Base-by-base conservation (phyloP, 2,888 invertebrate genomes). In the Eretmocerus hayati region DNA sequence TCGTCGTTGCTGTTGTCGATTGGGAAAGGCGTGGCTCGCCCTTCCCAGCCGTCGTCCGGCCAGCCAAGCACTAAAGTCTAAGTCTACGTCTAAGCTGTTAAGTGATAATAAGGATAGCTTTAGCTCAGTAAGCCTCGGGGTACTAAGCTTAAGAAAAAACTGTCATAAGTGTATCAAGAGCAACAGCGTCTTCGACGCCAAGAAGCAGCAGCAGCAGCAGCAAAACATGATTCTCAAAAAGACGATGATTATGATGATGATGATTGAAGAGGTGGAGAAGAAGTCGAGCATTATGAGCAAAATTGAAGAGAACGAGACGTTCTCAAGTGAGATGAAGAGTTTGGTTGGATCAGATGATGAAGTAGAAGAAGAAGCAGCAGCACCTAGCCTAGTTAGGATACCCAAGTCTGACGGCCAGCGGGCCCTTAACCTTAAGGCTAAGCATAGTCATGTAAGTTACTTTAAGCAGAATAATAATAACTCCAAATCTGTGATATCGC, bases 81-180 rank as follows among this genome's bases (percentile, higher is more conserved):
- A 71, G 71, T 71, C 70, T 71, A 71, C 62, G 63, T 69, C 62
- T 71, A 71, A 71, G 69, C 69, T 66, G 67, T 67, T 71, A 71
- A 71, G 71, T 71, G 71, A 71, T 71, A 71, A 71, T 71, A 71
- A 71, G 68, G 59, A 69, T 71, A 71, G 71, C 69, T 71, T 69
- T 71, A 71, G 71, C 59, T 62, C 65, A 63, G 56, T 69, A 69
- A 70, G 66, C 64, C 61, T 66, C 69, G 71, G 71, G 70, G 68
- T 71, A 71, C 67, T 68, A 67, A 70, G 64, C 60, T 56, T 71
- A 71, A 67, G 67, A 62, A 59, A 67, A 66, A 59, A 66, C 65
- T 60, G 41, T 42, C 38, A 18, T 39, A 47, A 51, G 23, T 38
- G 31, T 15, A 42, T 22, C 33, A 42, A 40, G 39, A 42, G 20